Base-by-base conservation (phyloP, 2,797 vertebrate species). In the Cheirogaleus major region DNA sequence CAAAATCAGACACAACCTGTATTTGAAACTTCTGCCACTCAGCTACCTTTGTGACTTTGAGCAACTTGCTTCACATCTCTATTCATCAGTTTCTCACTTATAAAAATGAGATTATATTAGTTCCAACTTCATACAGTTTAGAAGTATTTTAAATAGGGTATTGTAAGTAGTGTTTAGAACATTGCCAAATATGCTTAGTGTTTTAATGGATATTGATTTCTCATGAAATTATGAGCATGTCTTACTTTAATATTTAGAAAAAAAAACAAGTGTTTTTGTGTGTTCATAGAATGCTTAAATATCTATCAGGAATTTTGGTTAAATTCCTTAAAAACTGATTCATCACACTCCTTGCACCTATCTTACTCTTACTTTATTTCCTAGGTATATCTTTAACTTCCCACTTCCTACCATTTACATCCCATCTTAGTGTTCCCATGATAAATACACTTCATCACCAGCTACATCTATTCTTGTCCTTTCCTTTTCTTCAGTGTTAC, bases 301-400 rank as follows among this genome's bases (percentile, higher is more conserved):
- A 89, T 79, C 65, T 43, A 72, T 93, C 55, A 79, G 65, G 41
- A 79, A 82, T 78, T 89, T 94, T 86, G 52, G 8, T 45, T 95
- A 38, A 79, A 94, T 94, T 95, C 50, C 65, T 95, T 91, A 70
- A 82, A 78, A 96, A 93, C 27, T 81, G 87, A 97, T 87, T 96
- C 63, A 84, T 95, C 91, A 93, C 17, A 75, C 48, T 83, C 59
- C 30, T 91, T 70, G n/a, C 7, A 35, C 63, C 38, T 67, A n/a
- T 92, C 55, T 88, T 81, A 78, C 95, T 86, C 59, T 69, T 48
- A 48, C 18, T 93, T 93, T 65, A 89, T 89, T 95, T 92, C 48
- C 78, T 84, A 89, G 67, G 43, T 70, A 59, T 50, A 57, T 65
- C 35, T 96, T 91, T 85, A 89, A 75, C 30, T 93, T 84, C 41